Evolutionary conservation across 1,140 invertebrate species (phyloP), one percentile per base, ranked within the genome.

Genomic region (Heliconius melpomene): DNA sequence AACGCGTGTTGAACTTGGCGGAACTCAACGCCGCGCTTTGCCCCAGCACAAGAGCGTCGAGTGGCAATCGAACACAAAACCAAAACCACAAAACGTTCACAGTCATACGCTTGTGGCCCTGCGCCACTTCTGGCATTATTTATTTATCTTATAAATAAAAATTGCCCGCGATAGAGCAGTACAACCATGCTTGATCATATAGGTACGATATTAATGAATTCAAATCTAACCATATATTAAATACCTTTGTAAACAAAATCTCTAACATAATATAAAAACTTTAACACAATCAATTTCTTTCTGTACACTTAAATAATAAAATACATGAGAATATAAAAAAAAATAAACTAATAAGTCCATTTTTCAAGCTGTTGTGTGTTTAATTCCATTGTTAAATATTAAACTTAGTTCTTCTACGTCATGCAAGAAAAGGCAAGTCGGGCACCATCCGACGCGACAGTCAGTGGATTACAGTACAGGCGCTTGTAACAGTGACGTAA

Each of bases 401-500:
- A 40, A 72, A 9, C 32, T 40, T 40, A 8, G 18, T 9, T 66
- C 11, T 66, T 66, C 26, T 38, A 11, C 36, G 86, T 90, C 86
- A 89, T 86, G 90, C 86, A 87, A 89, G 85, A 87, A 60, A 81
- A 74, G 84, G 74, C 85, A 89, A 86, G 82, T 83, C 84, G 86
- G 86, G 77, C 83, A 81, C 79, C 84, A 84, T 77, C 83, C 82
- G 84, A 83, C 81, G 75, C 82, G 84, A 83, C 81, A 75, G 83
- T 82, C 77, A 76, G 81, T 46, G 80, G 80, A 79, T 81, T 85
- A 78, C 75, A 76, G 84, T 84, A 78, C 75, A 76, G 84, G 85
- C 85, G 85, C 82, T 86, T 80, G 85, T 82, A 72, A 81, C 85
- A 87, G 77, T 90, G 87, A 91, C 85, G 88, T 89, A 90, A 91